Evolutionary conservation across 92 coral and sea anemone species (phyloP).

Genomic region (Anthopleura xanthogrammica): DNA sequence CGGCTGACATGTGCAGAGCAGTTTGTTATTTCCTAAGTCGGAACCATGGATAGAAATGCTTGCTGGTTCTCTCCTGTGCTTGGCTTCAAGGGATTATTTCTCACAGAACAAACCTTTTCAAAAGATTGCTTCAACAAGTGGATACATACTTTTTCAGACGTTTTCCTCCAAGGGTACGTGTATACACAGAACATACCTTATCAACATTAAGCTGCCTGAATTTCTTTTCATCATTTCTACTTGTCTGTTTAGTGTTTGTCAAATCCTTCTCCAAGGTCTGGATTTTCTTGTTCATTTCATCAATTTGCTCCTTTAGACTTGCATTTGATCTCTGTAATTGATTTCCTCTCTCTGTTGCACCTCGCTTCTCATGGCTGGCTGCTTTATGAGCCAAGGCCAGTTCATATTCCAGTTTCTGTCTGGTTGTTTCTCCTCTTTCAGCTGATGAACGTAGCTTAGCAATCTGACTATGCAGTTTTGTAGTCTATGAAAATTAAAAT

Average conservation of each 20-base stretch:
- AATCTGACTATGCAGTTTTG: slow-evolving; percentile 80
- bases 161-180: too few relatives aligned
- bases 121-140: too few relatives aligned
- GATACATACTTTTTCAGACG: too few relatives aligned
- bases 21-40: too few relatives aligned
- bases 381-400: slow-evolving; percentile 82
- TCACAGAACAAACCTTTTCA: too few relatives aligned
- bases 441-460: slow-evolving; percentile 81
- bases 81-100: too few relatives aligned
- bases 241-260: slow-evolving; percentile 52
- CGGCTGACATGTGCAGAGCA: too few relatives aligned
- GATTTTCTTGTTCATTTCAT: slow-evolving; percentile 57
- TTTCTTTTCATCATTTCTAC: slow-evolving; percentile 62
- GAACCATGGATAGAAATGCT: too few relatives aligned
- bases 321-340: slow-evolving; percentile 57
- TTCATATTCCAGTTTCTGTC: slow-evolving; percentile 95
- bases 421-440: slow-evolving; percentile 93
- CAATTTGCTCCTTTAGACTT: slow-evolving; percentile 60
- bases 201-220: slow-evolving; percentile 63
- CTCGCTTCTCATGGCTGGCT: slow-evolving; percentile 85
- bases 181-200: slow-evolving; percentile 47
- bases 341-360: slow-evolving; percentile 73
- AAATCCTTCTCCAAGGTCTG: slow-evolving; percentile 68
- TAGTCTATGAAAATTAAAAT: slow-evolving; percentile 24
- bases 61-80: too few relatives aligned